A percentile compares a stretch with the other conserved stretches of the same genome.
These are phyloP conservation scores for Capromys pilorides DNA, from an alignment of 2,797 vertebrate species.

Conservation along the genomic window DNA sequence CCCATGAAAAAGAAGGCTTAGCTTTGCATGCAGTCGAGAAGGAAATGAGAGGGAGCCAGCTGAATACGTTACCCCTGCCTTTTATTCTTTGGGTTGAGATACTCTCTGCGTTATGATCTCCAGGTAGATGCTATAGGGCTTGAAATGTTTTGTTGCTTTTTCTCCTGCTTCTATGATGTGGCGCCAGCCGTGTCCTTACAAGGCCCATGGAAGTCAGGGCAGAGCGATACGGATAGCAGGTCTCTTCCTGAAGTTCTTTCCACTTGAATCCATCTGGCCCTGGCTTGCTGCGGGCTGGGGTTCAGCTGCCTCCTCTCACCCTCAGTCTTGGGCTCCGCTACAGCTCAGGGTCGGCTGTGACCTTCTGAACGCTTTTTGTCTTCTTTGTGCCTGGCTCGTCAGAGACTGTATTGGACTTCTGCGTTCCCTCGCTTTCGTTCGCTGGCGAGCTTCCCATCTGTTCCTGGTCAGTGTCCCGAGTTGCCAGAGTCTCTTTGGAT, in stretches of 20 bases:
- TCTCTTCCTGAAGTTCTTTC: constrained; percentile 10
- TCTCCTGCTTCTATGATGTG: neutral
- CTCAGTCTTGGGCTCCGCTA: neutral
- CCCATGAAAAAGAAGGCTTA: neutral
- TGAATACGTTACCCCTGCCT: neutral
- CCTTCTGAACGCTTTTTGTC: neutral
- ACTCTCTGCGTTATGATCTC: neutral
- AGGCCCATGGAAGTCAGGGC: neutral
- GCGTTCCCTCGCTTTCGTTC: neutral
- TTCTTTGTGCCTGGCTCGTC: neutral
- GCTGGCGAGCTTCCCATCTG: neutral
- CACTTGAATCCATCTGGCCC: neutral
- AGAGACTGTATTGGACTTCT: neutral
- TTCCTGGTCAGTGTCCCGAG: constrained; percentile 56
- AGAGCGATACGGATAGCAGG: neutral
- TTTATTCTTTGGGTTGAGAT: neutral
- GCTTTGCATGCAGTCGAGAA: neutral
- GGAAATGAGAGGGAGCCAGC: neutral
- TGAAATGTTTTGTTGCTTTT: constrained; percentile 54
- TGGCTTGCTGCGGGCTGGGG: neutral
- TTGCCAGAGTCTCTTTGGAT: constrained; percentile 58
- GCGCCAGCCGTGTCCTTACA: neutral
- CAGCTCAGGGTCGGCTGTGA: neutral
- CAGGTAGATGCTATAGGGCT: constrained; percentile 17
- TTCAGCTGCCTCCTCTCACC: neutral